phyloP scores from a whole-genome alignment of 2,888 invertebrate genomes.

The Cerceris rybyensis region DNA sequence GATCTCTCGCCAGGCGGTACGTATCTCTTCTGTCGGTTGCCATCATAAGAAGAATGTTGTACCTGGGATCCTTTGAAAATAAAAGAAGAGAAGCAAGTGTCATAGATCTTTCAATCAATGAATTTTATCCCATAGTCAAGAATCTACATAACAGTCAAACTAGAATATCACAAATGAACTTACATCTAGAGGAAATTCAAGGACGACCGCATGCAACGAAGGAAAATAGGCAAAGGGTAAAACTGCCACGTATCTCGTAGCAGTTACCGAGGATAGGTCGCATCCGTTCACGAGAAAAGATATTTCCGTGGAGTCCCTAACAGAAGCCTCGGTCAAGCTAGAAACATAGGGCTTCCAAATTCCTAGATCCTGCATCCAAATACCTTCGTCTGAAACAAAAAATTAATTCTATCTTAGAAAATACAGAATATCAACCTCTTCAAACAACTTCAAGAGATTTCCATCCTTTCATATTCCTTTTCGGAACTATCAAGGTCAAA shows the following conservation, averaged over 20 bases:
- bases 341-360: constrained; percentile 70
- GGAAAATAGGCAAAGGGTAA: constrained; percentile 90
- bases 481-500: no score
- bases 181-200: constrained; percentile 91
- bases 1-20: constrained; percentile 85
- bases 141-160: no score
- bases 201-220: constrained; percentile 87
- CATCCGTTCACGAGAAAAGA: constrained; percentile 80
- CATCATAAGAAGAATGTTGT: constrained; percentile 89
- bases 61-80: constrained; percentile 83
- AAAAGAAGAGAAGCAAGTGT: not conserved
- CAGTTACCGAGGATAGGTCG: constrained; percentile 78
- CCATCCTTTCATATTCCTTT: no score
- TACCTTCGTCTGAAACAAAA: constrained; percentile 71
- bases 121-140: no score
- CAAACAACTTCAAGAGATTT: no score
- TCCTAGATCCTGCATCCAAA: constrained; percentile 77
- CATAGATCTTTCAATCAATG: no score
- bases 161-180: constrained; percentile 72
- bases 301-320: constrained; percentile 72
- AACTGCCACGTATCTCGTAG: constrained; percentile 89
- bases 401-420: not conserved
- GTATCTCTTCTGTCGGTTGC: constrained; percentile 86
- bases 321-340: constrained; percentile 58
- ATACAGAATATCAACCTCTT: no score